Evolutionary conservation across 2,113 vertebrate genomes (phyloP).

Genomic region (Rhynchomys soricoides): DNA sequence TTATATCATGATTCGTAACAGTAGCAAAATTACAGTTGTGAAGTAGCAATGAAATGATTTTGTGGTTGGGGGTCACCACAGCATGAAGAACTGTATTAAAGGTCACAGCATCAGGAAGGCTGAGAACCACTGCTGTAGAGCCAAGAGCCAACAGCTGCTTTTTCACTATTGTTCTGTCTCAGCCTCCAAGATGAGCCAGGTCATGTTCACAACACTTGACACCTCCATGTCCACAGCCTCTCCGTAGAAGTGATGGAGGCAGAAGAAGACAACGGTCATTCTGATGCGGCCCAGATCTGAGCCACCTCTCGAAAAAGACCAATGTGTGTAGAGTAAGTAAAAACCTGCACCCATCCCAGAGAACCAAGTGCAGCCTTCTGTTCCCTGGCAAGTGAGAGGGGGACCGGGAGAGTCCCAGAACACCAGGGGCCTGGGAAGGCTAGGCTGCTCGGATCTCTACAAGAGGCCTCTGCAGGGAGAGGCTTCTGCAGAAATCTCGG

Average conservation of each 20-base stretch:
- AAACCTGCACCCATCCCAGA: neutral
- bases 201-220: neutral
- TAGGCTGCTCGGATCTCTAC: neutral
- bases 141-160: neutral
- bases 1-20: neutral
- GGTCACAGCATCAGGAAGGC: neutral
- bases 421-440: neutral
- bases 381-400: fast-evolving
- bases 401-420: neutral
- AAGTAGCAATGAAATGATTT: neutral
- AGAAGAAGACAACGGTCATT: neutral
- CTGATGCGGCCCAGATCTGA: neutral
- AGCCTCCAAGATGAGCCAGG: neutral
- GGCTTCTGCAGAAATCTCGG: neutral
- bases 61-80: neutral
- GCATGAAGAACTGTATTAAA: neutral
- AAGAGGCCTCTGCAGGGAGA: neutral
- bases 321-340: too few species aligned
- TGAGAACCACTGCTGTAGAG: neutral
- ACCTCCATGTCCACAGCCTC: neutral
- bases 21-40: neutral
- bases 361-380: neutral
- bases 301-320: neutral
- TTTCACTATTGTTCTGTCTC: neutral
- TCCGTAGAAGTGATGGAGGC: fast-evolving